Percentiles rank a stretch among this genome's conserved stretches.
These are phyloP conservation scores for Ictalurus furcatus DNA, from an alignment of 2,113 vertebrate species.

Conservation along the genomic window DNA sequence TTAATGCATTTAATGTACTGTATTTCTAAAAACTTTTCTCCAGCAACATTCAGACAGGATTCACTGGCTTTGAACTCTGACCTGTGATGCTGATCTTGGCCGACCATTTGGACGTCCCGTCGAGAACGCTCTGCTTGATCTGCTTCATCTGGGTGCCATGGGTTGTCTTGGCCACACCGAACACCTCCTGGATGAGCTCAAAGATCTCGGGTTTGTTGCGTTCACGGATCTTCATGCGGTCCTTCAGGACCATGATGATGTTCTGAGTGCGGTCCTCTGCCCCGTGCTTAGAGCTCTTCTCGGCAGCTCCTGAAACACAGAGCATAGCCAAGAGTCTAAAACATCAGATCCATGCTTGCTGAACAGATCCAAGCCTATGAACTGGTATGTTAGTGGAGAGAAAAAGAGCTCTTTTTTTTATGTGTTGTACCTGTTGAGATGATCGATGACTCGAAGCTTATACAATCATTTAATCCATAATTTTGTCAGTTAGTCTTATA, in stretches of 20 bases:
- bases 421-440: not conserved
- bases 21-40: not conserved
- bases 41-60: not conserved
- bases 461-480: not conserved
- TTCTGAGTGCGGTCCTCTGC: constrained; percentile 96
- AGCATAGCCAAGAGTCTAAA: not conserved
- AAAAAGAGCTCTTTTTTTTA: not conserved
- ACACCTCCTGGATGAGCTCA: constrained; percentile 95
- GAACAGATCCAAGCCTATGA: not conserved
- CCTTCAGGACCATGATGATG: constrained; percentile 98
- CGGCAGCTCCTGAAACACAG: constrained; percentile 82
- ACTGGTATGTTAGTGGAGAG: not conserved
- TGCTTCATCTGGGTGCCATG: constrained; percentile 94
- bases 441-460: not conserved
- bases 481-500: not conserved
- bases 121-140: constrained; percentile 95
- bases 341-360: not conserved
- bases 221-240: constrained; percentile 99
- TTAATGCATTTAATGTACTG: not conserved
- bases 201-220: constrained; percentile 98
- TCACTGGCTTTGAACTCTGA: constrained; percentile 55
- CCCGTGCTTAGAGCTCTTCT: constrained; percentile 97
- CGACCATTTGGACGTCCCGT: constrained; percentile 97
- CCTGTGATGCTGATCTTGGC: constrained; percentile 98
- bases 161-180: constrained; percentile 81